phyloP scores from a whole-genome alignment of 2,797 vertebrate genomes.

The Kryptolebias ocellatus region DNA sequence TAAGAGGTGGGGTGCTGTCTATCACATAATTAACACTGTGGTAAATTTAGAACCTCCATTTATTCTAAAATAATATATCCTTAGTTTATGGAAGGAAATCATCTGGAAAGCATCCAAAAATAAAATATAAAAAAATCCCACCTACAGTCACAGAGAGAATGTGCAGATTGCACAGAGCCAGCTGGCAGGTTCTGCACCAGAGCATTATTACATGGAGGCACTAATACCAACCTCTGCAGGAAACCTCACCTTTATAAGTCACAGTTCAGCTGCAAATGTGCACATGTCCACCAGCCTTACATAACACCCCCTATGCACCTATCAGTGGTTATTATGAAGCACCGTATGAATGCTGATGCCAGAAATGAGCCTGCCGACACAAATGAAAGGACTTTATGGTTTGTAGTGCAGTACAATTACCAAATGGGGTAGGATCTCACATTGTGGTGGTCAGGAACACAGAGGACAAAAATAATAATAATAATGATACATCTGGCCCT shows the following conservation, averaged over 20 bases:
- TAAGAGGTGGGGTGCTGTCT: background rate
- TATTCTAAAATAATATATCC: background rate
- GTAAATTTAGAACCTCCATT: background rate
- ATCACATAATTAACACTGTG: background rate
- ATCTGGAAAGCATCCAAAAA: too few relatives aligned
- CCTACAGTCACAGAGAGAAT: background rate
- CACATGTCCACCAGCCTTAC: background rate
- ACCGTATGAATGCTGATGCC: background rate
- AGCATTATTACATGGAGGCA: background rate
- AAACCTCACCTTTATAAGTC: background rate
- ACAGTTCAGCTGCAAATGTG: background rate
- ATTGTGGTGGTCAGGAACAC: too few relatives aligned
- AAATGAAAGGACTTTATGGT: background rate
- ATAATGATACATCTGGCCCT: too few relatives aligned
- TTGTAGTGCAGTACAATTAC: background rate
- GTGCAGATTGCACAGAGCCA: background rate
- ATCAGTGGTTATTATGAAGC: background rate
- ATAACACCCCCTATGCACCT: background rate
- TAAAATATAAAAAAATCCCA: background rate
- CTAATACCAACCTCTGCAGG: background rate
- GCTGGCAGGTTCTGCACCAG: background rate
- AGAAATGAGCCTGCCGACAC: background rate
- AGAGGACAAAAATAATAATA: too few relatives aligned
- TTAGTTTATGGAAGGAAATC: background rate
- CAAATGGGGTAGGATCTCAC: background rate